Conservation (phyloP, 2,888 invertebrate species). For the Emmelina monodactyla region DNA sequence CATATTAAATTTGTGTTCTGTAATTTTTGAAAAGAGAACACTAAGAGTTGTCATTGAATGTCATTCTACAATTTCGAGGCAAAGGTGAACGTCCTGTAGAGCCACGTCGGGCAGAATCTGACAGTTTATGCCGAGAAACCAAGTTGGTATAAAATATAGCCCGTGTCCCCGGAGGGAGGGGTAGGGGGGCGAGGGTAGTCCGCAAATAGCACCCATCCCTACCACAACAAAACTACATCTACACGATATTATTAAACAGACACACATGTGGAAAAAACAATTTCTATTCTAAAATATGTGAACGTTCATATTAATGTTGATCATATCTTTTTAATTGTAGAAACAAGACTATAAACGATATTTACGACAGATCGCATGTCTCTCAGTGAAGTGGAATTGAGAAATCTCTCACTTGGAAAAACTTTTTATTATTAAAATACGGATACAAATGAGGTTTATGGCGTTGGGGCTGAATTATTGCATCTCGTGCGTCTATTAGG, state of each 20-base stretch:
- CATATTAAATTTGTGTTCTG: neutral
- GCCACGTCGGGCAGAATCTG: conserved; percentile 47
- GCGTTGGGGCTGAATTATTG: too few relatives aligned
- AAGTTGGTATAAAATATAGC: conserved; percentile 62
- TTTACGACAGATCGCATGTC: too few relatives aligned
- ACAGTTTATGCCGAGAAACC: conserved; percentile 58
- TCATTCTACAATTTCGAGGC: conserved; percentile 30
- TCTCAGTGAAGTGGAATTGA: too few relatives aligned
- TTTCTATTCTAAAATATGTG: too few relatives aligned
- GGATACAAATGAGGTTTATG: too few relatives aligned
- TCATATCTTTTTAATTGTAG: too few relatives aligned
- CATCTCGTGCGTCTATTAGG: too few relatives aligned
- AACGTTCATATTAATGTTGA: too few relatives aligned
- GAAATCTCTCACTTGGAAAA: too few relatives aligned
- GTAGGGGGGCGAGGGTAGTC: conserved; percentile 31
- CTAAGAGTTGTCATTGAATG: conserved; percentile 1
- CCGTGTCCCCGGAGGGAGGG: conserved; percentile 42
- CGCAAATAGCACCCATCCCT: conserved; percentile 60
- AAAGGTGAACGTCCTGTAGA: conserved; percentile 57
- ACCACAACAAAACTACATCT: conserved; percentile 57
- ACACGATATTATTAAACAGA: conserved; percentile 60
- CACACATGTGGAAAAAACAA: too few relatives aligned
- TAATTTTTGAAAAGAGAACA: neutral
- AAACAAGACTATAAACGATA: too few relatives aligned
- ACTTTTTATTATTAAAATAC: too few relatives aligned